Evolutionary conservation across 2,113 vertebrate genomes (phyloP).

Genomic region (Gopherus flavomarginatus): DNA sequence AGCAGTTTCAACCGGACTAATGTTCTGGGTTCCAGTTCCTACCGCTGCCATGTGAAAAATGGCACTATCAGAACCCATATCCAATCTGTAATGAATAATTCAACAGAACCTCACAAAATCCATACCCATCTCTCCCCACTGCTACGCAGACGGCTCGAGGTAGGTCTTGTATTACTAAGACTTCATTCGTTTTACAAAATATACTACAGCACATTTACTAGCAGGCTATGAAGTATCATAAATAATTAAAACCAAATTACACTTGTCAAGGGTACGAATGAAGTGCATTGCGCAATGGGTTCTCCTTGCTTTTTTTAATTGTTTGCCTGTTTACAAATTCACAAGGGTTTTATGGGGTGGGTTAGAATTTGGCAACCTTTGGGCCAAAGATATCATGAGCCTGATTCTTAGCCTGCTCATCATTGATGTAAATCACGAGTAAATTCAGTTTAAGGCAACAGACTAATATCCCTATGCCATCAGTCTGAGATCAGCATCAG

Average conservation of each 20-base stretch:
- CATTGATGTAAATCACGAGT: constrained; percentile 10
- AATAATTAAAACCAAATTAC: constrained; percentile 80
- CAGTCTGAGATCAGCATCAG: constrained; percentile 17
- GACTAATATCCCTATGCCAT: background rate
- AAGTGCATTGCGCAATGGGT: background rate
- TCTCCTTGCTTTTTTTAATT: background rate
- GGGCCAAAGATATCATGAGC: background rate
- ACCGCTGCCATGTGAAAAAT: fast-evolving
- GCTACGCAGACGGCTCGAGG: background rate
- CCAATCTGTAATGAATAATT: background rate
- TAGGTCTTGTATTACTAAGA: constrained; percentile 68
- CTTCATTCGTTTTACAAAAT: constrained; percentile 78
- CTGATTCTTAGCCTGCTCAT: constrained; percentile 17
- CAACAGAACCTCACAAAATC: background rate
- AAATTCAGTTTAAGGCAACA: background rate
- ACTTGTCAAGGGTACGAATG: constrained; percentile 73
- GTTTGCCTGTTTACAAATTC: background rate
- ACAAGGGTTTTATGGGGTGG: fast-evolving
- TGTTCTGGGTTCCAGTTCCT: background rate
- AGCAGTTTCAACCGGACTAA: background rate
- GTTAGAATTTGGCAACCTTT: background rate
- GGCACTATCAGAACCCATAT: background rate
- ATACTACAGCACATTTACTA: constrained; percentile 72
- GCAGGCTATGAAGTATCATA: constrained; percentile 67
- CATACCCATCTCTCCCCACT: fast-evolving